Evolutionary conservation across 2,888 invertebrate species (phyloP), one percentile per base, ranked within the genome.

Genomic region (Harpalus rufipes): DNA sequence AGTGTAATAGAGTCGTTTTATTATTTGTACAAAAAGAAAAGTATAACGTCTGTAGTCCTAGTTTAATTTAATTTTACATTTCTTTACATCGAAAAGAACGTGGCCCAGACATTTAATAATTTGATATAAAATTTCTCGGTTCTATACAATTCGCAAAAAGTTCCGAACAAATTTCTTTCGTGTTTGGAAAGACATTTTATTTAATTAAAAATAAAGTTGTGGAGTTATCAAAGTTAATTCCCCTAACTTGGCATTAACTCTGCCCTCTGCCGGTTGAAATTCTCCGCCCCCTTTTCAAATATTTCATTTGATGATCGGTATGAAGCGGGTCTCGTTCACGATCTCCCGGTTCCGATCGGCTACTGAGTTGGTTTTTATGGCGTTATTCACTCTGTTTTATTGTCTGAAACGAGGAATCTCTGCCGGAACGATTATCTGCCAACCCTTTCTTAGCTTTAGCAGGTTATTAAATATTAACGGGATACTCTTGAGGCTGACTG

Each of bases 121-220:
- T 51, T 51, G 10, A 51, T 51, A 32, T 32, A 32, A 32, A 32
- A 32, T 32, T 32, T 32, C 32, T 6, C 32, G 32, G 32, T 4
- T 32, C 32, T 32, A 32, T 32, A 32, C 32, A 32, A 32, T 32
- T 6, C 32, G 32, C 32, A 32, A 32, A 51, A 51, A 51, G 44
- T 51, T 51, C 44, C 44, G 10, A 51, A 51, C 44, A 51, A 51
- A 51, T 4, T 32, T 32, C 32, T 32, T 51, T 51, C 44, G 44
- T 51, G 44, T 8, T 51, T 51, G 44, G 44, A 51, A 51, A 51
- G 44, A 51, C 44, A 51, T 51, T 51, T 51, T 51, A 51, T 51
- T 51, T 51, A 51, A 51, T 51, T 51, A 51, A 51, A 51, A 51
- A 51, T 51, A 10, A 51, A 51, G 44, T 51, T 51, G 44, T 51